Evolutionary conservation across 30 jellyfish, hydroid and myxozoan species (phyloP), one percentile per base, ranked within the genome.

Genomic region (Pelagia noctiluca): DNA sequence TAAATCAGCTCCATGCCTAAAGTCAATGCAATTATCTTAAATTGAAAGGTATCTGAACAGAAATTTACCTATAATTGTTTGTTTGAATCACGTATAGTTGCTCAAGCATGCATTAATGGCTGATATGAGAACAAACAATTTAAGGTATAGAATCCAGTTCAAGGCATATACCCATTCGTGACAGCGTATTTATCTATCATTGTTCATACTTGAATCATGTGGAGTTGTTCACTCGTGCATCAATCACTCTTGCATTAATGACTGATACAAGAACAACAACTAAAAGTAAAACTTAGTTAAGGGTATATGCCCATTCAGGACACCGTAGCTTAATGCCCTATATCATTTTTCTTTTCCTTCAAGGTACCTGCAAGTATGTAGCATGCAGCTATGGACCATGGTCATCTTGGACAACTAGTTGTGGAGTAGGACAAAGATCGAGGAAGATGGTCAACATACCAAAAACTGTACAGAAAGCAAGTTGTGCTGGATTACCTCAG

Each of bases 361-460:
- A 19, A 87, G 96, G 90, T 54, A 71, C 81, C 3, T 87, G 96
- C 50, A 68, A 54, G 32, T 87, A 76, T 37, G 96, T 88, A 28
- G 89, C 79, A 33, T 88, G 96, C 78, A 71, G 38, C 8, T 71
- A 72, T n/a, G 92, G 92, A 25, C 80, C 89, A 23, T 88, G 96
- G 96, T 69, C 96, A 0, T 75, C 50, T 3, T 88, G 96, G 96
- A 78, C 96, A 32, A 61, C 96, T 26, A 46, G 85, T 22, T 88
- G 96, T 80, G 96, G 96, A 30, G 49, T 33, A 16, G 92, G 92
- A 21, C 74, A 71, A 29, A 48, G 96, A 21, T 28, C 83, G 19
- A 79, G 96, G 33, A 60, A 33, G 18, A 78, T 78, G 84, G 77
- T 66, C 19, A 46, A 85, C 1, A 75, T 35, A 7, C 64, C 54